phyloP scores from a whole-genome alignment of 2,113 vertebrate species.

The Orthonyx spaldingii region DNA sequence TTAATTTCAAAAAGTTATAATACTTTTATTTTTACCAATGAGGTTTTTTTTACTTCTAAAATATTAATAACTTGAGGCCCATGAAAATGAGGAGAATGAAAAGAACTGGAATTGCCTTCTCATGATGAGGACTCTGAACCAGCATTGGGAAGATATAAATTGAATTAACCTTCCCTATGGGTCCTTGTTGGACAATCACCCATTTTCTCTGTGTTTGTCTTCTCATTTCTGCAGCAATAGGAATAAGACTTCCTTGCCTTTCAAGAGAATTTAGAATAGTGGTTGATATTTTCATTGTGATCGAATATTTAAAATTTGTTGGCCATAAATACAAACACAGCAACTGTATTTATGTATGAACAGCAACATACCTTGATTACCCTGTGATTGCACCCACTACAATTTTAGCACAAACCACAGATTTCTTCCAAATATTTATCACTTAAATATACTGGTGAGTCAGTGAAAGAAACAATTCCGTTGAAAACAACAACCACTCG shows the following conservation, averaged over 20 bases:
- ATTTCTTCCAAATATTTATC: background rate
- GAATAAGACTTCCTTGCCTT: background rate
- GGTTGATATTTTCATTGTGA: background rate
- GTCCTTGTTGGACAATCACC: background rate
- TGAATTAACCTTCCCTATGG: background rate
- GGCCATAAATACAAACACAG: background rate
- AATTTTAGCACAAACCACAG: background rate
- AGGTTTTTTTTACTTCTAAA: background rate
- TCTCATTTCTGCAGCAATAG: background rate
- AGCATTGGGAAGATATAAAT: background rate
- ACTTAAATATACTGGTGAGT: background rate
- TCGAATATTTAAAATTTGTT: background rate
- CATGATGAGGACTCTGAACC: background rate
- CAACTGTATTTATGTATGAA: background rate
- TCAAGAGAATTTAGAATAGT: background rate
- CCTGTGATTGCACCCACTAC: background rate
- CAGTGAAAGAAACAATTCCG: background rate
- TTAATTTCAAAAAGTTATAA: background rate
- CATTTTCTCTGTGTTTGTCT: background rate
- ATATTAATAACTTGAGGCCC: too few relatives aligned
- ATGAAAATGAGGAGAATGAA: background rate
- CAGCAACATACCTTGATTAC: background rate
- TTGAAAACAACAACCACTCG: background rate
- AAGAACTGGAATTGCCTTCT: background rate
- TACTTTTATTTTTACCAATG: background rate